Base-by-base conservation (phyloP, 1,140 invertebrate genomes). In the Eriosoma lanigerum region DNA sequence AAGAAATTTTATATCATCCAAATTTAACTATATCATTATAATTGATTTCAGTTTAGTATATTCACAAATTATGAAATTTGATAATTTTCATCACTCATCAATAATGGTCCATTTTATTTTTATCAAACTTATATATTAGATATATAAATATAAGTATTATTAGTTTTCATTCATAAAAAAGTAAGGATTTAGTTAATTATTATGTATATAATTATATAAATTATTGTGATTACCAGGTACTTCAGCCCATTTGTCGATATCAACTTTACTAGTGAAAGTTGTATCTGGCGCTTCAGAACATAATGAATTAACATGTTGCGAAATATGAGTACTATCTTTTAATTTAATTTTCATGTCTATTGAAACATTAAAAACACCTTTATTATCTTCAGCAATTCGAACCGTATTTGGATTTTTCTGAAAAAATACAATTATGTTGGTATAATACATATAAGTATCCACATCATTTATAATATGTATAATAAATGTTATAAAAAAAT, bases 321-420 rank as follows among this genome's bases (percentile, higher is more conserved):
- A 94, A 82, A 96, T 91, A 70, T 92, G 87, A 75, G 88, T 88
- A 10, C 92, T 90, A 82, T 89, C 88, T 66, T 86, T 87, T 19
- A 92, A 84, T 82, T 92, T 89, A 3, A 94, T 89, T 86, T 92
- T 92, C 17, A 94, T 89, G 83, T 95, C 93, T 89, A 96, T 91
- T 0, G 92, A 92, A 81, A 92, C 91, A 84, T 92, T 93, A 26
- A 92, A 90, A 84, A 91, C 90, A 5, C 93, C 93, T 82, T 91
- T 90, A 84, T 97, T 94, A 83, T 96, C 95, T 85, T 98, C 96
- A 0, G 96, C 94, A 1, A 91, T 91, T 58, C 95, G 87, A 21
- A 94, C 89, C 29, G 93, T 92, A 78, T 91, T 91, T 32, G 93
- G 92, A 85, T 94, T 94, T 91, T 94, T 94, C 92, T 93, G 83